Percentiles rank a stretch among this genome's conserved stretches.
Evolutionary conservation across 2,113 vertebrate genomes (phyloP).

Genomic region (Pionites leucogaster): DNA sequence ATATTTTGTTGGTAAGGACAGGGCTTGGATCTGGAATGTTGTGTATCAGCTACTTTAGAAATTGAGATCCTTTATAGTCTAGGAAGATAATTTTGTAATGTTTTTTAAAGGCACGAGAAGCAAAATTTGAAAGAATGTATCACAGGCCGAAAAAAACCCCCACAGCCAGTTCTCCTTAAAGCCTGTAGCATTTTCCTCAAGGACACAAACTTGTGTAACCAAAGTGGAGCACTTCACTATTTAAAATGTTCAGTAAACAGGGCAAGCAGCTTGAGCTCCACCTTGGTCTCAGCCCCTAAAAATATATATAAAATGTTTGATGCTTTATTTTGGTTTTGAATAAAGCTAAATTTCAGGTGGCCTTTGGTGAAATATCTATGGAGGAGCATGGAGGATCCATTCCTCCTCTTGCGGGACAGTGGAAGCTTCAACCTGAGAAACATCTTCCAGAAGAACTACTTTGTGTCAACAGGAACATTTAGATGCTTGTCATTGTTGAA

Average conservation of each 20-base stretch:
- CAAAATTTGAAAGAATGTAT: background rate
- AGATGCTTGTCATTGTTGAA: background rate
- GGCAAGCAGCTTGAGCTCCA: background rate
- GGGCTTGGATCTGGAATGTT: background rate
- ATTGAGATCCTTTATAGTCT: background rate
- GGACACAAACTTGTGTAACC: background rate
- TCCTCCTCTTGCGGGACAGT: background rate
- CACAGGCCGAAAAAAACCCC: background rate
- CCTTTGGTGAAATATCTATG: background rate
- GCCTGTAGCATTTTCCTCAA: background rate
- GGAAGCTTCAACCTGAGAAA: background rate
- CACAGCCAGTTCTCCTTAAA: background rate
- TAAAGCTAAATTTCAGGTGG: background rate
- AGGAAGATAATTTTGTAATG: background rate
- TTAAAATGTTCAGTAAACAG: background rate
- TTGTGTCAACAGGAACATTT: background rate
- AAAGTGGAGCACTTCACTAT: background rate
- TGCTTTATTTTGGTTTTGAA: background rate
- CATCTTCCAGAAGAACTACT: background rate
- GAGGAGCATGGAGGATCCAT: background rate
- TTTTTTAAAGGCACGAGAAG: background rate
- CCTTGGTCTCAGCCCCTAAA: background rate
- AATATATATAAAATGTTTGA: background rate
- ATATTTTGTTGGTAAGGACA: background rate
- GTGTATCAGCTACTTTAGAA: background rate